phyloP scores from a whole-genome alignment of 2,113 vertebrate species.

The Acrocephalus kingi region DNA sequence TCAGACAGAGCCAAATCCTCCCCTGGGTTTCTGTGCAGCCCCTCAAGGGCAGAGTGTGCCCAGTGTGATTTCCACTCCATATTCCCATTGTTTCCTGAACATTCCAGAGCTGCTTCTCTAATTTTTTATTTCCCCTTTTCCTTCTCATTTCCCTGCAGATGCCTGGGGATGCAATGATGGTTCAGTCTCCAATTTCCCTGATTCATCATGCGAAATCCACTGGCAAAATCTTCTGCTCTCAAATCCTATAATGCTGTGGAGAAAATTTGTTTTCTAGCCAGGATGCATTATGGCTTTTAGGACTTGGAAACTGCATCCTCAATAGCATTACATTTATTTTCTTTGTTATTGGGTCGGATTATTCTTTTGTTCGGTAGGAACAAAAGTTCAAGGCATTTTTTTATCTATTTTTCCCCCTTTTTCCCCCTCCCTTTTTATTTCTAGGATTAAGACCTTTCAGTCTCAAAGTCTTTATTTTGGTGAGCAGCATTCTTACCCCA shows the following conservation, averaged over 20 bases:
- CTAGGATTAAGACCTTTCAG: not conserved
- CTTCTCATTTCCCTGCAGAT: not conserved
- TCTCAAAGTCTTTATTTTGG: not conserved
- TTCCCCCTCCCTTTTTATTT: too few species aligned
- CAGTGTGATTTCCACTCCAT: rapidly evolving
- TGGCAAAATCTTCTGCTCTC: conserved; percentile 2
- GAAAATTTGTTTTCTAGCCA: conserved; percentile 13
- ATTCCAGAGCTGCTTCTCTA: not conserved
- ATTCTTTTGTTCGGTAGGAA: not conserved
- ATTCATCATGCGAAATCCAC: conserved; percentile 31
- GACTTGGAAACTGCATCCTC: not conserved
- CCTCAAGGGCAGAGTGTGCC: too few species aligned
- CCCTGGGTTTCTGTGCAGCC: too few species aligned
- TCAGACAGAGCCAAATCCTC: too few species aligned
- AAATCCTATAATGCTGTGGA: not conserved
- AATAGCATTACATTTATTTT: not conserved
- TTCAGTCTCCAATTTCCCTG: conserved; percentile 43
- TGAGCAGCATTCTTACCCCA: not conserved
- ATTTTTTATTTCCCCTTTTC: not conserved
- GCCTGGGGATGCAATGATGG: conserved; percentile 2
- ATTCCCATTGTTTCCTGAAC: not conserved
- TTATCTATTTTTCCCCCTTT: not conserved
- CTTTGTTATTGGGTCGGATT: not conserved
- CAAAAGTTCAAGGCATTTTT: not conserved
- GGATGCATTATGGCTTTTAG: not conserved